Evolutionary conservation across 64 coral and sea anemone species (phyloP).

Genomic region (Actinia equina): DNA sequence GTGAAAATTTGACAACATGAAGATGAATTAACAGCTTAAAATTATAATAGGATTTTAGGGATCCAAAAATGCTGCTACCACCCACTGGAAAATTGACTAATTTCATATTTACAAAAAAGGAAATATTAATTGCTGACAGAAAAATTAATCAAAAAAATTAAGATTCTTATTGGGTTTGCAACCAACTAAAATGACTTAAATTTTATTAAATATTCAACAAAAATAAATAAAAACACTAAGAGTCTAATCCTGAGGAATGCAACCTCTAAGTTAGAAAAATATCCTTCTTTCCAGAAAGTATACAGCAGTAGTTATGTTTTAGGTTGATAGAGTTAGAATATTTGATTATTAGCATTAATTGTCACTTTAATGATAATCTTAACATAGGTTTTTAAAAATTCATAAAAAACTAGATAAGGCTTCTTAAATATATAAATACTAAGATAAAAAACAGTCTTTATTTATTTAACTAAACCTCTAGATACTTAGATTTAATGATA

Average conservation of each 20-base stretch:
- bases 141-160: too few species aligned
- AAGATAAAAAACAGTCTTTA: neutral
- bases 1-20: neutral
- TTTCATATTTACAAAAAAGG: too few species aligned
- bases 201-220: too few species aligned
- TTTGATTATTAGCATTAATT: neutral
- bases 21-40: neutral
- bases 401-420: neutral
- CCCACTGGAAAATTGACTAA: too few species aligned
- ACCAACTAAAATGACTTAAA: too few species aligned
- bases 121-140: too few species aligned
- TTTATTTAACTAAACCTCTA: too few species aligned
- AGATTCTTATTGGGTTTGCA: neutral
- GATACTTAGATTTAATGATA: neutral
- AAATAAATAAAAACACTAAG: too few species aligned
- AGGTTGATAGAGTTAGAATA: neutral
- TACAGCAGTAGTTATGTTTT: neutral
- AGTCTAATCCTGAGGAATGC: too few species aligned
- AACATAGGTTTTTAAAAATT: neutral
- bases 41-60: too few species aligned
- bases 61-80: too few species aligned
- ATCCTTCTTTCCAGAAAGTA: neutral
- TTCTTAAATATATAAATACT: neutral
- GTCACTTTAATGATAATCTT: neutral
- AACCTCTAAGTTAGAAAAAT: too few species aligned